These are phyloP conservation scores for Haplochromis burtoni DNA, from an alignment of 2,113 vertebrate genomes.

Conservation along the genomic window DNA sequence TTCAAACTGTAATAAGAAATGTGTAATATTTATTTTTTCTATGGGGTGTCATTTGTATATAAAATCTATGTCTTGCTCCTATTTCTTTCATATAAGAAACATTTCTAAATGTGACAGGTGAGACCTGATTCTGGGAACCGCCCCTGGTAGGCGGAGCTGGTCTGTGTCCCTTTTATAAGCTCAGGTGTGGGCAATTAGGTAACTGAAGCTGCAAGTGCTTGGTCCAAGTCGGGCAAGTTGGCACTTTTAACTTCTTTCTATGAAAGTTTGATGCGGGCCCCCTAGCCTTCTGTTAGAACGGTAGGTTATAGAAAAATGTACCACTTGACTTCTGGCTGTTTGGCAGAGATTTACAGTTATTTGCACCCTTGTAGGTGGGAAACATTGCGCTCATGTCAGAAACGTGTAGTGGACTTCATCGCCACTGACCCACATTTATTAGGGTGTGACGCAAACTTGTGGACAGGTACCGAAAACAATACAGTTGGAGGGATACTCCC, in stretches of 20 bases:
- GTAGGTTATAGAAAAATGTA: not conserved
- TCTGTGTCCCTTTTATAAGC: not conserved
- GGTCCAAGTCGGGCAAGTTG: fast-evolving
- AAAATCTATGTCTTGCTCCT: not conserved
- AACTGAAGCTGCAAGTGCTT: fast-evolving
- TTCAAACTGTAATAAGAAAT: not conserved
- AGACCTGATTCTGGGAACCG: fast-evolving
- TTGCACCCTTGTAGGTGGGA: not conserved
- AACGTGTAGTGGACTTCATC: not conserved
- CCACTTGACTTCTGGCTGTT: not conserved
- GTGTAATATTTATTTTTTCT: not conserved
- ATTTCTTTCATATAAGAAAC: not conserved
- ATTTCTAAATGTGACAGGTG: not conserved
- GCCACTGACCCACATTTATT: not conserved
- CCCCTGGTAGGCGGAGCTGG: fast-evolving
- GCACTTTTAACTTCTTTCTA: not conserved
- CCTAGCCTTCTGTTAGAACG: not conserved
- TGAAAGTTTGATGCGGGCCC: not conserved
- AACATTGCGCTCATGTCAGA: not conserved
- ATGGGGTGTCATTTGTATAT: not conserved
- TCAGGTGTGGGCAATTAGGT: not conserved
- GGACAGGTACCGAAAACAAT: not conserved
- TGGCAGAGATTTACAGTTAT: not conserved
- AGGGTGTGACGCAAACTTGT: not conserved
- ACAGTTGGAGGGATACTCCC: not conserved